A percentile compares a stretch with the other conserved stretches of the same genome.
phyloP scores from a whole-genome alignment of 1,140 invertebrate genomes.

The Sycophaga agraensis region DNA sequence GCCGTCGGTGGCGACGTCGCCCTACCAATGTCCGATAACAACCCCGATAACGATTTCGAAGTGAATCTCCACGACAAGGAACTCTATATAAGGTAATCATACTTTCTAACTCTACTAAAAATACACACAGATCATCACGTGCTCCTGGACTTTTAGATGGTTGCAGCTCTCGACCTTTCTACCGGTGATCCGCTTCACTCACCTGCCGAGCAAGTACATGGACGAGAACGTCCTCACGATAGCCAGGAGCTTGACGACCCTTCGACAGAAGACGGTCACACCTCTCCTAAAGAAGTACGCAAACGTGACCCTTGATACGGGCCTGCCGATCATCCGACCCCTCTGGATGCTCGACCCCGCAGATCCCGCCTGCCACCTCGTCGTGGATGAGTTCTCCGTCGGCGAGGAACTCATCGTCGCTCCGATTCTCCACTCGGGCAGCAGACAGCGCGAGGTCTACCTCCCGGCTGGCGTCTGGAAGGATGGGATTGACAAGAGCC shows the following conservation, averaged over 20 bases:
- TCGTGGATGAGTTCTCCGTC: slow-evolving; percentile 87
- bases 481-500: slow-evolving; percentile 82
- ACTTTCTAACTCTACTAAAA: too few relatives aligned
- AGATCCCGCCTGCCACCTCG: slow-evolving; percentile 75
- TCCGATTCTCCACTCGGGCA: slow-evolving; percentile 74
- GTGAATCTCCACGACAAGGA: slow-evolving; percentile 76
- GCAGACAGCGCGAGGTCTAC: slow-evolving; percentile 69
- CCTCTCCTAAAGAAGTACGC: slow-evolving; percentile 75
- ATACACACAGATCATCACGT: too few relatives aligned
- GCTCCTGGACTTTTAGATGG: slow-evolving; percentile 73
- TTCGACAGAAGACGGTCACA: slow-evolving; percentile 77
- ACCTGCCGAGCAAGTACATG: slow-evolving; percentile 84
- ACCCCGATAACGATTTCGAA: slow-evolving; percentile 57
- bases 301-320: slow-evolving; percentile 73
- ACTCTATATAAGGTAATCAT: slow-evolving; percentile 85
- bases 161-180: slow-evolving; percentile 90
- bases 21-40: slow-evolving; percentile 58
- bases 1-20: slow-evolving; percentile 86
- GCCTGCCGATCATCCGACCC: slow-evolving; percentile 82
- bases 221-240: slow-evolving; percentile 75
- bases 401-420: slow-evolving; percentile 91
- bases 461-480: slow-evolving; percentile 86
- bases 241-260: slow-evolving; percentile 71
- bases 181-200: slow-evolving; percentile 85
- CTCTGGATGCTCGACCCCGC: slow-evolving; percentile 89